Evolutionary conservation across 1,140 invertebrate genomes (phyloP).

Genomic region (Archivesica marissinica): DNA sequence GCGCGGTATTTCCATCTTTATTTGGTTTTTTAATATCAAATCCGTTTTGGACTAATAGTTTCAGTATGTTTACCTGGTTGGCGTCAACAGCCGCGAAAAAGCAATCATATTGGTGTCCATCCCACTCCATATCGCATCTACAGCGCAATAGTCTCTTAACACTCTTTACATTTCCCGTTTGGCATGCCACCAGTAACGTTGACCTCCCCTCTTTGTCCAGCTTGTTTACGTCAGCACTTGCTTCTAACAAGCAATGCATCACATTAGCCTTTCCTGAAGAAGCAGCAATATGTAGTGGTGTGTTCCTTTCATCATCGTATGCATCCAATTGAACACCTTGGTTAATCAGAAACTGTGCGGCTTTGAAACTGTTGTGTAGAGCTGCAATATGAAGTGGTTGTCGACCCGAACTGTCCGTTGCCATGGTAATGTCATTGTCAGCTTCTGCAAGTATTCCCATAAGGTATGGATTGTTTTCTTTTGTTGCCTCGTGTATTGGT

Average conservation of each 20-base stretch:
- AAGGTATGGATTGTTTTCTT: background rate
- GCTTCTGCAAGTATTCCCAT: background rate
- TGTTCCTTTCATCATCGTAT: conserved; percentile 1
- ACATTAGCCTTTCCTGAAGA: conserved; percentile 1
- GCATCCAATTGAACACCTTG: conserved; percentile 28
- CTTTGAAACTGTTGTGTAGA: background rate
- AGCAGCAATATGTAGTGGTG: background rate
- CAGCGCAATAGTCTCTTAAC: background rate
- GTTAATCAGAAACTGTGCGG: background rate
- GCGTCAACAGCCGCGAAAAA: background rate
- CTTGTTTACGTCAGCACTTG: background rate
- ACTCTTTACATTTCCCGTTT: background rate
- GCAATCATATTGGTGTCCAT: background rate
- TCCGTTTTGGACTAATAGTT: background rate
- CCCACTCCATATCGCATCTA: background rate
- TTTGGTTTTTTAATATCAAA: background rate
- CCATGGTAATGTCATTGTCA: background rate
- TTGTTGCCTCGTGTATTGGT: background rate
- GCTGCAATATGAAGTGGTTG: conserved; percentile 8
- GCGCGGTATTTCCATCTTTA: background rate
- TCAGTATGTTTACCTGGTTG: background rate
- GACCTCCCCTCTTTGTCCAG: background rate
- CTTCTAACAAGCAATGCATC: conserved; percentile 12
- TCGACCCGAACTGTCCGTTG: background rate
- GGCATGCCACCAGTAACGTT: background rate